phyloP scores from a whole-genome alignment of 2,797 vertebrate species.

The Gallinago stenura region DNA sequence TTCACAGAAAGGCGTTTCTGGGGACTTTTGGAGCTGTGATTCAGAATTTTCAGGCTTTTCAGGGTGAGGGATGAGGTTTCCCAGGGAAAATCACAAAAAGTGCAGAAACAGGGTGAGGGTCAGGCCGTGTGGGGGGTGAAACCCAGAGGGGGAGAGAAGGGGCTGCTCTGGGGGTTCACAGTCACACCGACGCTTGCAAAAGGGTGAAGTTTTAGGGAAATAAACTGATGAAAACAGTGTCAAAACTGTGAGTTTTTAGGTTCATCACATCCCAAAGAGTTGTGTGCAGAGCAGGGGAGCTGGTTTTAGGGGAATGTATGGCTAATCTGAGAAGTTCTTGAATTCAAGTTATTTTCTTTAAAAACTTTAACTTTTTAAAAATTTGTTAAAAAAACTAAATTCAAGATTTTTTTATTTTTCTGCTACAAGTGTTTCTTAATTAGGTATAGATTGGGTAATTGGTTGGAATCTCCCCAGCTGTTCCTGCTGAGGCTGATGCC shows the following conservation, averaged over 20 bases:
- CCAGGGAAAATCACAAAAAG: rapidly evolving
- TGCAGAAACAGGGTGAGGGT: too few species aligned
- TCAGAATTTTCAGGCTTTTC: background rate
- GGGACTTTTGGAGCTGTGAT: background rate
- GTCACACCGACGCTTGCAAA: rapidly evolving
- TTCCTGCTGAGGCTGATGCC: rapidly evolving
- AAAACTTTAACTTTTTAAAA: background rate
- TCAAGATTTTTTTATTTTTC: background rate
- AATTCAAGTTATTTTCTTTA: background rate
- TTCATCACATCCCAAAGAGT: background rate
- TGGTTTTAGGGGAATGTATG: background rate
- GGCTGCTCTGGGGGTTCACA: background rate
- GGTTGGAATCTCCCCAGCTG: background rate
- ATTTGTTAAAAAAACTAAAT: background rate
- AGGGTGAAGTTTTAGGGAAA: background rate
- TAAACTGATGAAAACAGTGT: background rate
- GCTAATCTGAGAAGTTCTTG: background rate
- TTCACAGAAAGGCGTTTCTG: too few species aligned
- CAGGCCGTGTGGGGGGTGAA: rapidly evolving
- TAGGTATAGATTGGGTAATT: background rate
- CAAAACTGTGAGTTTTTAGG: background rate
- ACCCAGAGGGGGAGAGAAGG: rapidly evolving
- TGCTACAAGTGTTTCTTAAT: background rate
- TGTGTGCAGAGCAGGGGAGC: background rate
- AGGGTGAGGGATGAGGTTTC: background rate